Evolutionary conservation across 2,113 vertebrate genomes (phyloP).

Genomic region (Sceloporus tristichus): DNA sequence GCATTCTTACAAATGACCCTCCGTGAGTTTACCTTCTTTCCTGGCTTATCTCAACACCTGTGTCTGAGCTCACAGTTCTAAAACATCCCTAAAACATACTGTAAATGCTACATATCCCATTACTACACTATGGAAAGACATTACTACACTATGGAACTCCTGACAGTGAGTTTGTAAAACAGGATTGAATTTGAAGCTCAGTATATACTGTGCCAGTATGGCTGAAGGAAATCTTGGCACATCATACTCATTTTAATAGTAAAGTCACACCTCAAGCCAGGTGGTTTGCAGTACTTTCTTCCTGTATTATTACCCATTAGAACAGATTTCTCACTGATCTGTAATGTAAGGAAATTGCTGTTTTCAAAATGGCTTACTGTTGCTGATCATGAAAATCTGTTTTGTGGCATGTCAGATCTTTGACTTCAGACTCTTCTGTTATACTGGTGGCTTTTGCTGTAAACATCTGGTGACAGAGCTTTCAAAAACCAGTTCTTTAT

Average conservation of each 20-base stretch:
- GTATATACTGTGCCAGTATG: not conserved
- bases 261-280: not conserved
- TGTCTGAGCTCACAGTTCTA: too few species aligned
- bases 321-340: not conserved
- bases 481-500: not conserved
- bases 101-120: too few species aligned
- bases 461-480: not conserved
- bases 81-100: too few species aligned
- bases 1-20: too few species aligned
- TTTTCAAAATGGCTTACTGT: not conserved
- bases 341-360: slow-evolving; percentile 27
- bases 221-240: not conserved
- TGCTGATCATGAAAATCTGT: slow-evolving; percentile 11
- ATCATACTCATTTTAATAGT: not conserved
- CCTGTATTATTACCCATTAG: not conserved
- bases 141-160: too few species aligned
- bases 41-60: too few species aligned
- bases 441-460: slow-evolving; percentile 6
- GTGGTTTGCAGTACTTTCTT: slow-evolving; percentile 12
- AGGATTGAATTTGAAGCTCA: not conserved
- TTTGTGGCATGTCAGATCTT: slow-evolving; percentile 15
- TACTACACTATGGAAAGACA: too few species aligned
- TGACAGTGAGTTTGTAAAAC: too few species aligned
- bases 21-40: too few species aligned
- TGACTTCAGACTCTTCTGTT: slow-evolving; percentile 22